These are phyloP conservation scores for Motacilla tschutschensis DNA, from an alignment of 2,113 vertebrate species.

Conservation along the genomic window DNA sequence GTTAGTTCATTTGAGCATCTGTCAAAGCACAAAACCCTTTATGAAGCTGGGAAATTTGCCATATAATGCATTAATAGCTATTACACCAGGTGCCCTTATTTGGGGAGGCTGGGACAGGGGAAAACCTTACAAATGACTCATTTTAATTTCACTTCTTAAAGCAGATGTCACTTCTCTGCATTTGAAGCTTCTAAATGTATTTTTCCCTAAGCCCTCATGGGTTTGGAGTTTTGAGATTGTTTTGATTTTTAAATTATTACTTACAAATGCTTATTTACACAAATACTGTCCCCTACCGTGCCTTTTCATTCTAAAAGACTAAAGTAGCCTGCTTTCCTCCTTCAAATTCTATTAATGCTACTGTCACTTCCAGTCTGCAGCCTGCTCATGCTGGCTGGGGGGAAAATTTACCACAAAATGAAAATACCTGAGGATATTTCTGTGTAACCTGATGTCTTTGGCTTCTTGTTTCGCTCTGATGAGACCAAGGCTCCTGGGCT, in stretches of 20 bases:
- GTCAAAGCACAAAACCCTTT: not conserved
- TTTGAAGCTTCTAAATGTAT: not conserved
- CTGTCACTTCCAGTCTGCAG: not conserved
- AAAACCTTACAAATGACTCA: not conserved
- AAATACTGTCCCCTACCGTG: not conserved
- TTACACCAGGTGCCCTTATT: not conserved
- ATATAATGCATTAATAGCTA: not conserved
- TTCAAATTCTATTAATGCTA: not conserved
- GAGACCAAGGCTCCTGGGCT: not conserved
- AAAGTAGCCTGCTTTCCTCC: not conserved
- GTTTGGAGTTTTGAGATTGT: not conserved
- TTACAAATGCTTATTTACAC: not conserved
- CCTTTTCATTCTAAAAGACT: not conserved
- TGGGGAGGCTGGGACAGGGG: not conserved
- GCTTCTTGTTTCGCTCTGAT: not conserved
- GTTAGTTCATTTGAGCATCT: not conserved
- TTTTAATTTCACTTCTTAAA: conserved; percentile 6
- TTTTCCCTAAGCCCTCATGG: not conserved
- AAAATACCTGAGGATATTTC: not conserved
- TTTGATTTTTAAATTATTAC: not conserved
- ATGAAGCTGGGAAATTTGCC: not conserved
- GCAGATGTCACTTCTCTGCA: not conserved
- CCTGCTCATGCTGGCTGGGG: not conserved
- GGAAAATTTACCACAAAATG: not conserved
- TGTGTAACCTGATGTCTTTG: not conserved